A percentile compares a stretch with the other conserved stretches of the same genome.
Evolutionary conservation across 2,888 invertebrate species (phyloP).

Genomic region (Mylabris sibirica): DNA sequence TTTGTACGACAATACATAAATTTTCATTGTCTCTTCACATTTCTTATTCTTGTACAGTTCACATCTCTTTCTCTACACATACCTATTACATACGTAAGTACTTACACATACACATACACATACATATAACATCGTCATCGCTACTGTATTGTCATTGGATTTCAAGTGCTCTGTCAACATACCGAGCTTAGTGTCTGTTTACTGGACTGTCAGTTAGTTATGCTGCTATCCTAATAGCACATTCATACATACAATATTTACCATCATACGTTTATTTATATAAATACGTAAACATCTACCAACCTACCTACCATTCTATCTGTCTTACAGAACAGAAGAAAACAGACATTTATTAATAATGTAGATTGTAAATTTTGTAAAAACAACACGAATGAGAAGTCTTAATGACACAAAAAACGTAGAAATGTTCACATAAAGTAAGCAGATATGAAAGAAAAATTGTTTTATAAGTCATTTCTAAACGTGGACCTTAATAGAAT

Average conservation of each 20-base stretch:
- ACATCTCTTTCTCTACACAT: not conserved
- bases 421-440: too few relatives aligned
- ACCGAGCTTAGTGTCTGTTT: conserved; percentile 57
- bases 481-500: too few relatives aligned
- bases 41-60: not conserved
- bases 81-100: not conserved
- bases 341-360: not conserved
- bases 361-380: not conserved
- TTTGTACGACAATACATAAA: not conserved
- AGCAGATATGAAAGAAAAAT: too few relatives aligned
- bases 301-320: not conserved
- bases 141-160: conserved; percentile 63
- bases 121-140: conserved; percentile 38
- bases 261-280: conserved; percentile 20
- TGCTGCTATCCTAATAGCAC: conserved; percentile 33
- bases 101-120: not conserved
- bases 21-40: not conserved
- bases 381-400: too few relatives aligned
- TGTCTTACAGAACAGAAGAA: not conserved
- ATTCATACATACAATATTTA: conserved; percentile 32
- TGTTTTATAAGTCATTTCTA: too few relatives aligned
- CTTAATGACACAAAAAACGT: too few relatives aligned
- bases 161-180: conserved; percentile 61
- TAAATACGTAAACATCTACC: not conserved
- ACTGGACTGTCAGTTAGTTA: conserved; percentile 56